phyloP scores from a whole-genome alignment of 35 echinoderm and acorn worm species.

The Holothuria glaberrima region DNA sequence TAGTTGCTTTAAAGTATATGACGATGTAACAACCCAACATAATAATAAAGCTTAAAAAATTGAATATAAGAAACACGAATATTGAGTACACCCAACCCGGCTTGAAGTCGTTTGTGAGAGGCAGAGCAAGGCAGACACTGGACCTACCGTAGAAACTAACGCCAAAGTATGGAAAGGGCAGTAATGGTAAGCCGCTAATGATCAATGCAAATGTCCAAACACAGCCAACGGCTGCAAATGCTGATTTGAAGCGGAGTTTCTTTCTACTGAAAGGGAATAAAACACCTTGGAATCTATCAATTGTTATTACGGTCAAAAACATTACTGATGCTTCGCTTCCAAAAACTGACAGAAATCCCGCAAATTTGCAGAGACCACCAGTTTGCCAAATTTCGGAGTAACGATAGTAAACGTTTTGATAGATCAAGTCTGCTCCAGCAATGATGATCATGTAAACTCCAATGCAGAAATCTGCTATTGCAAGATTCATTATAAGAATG shows the following conservation, averaged over 20 bases:
- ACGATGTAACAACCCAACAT: constrained; percentile 66
- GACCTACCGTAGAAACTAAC: constrained; percentile 60
- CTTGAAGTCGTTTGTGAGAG: constrained; percentile 51
- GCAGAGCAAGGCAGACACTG: constrained; percentile 69
- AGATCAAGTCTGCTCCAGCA: constrained; percentile 50
- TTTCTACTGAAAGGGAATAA: constrained; percentile 54
- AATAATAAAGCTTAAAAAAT: constrained; percentile 64
- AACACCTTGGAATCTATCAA: constrained; percentile 63
- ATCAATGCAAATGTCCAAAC: constrained; percentile 42
- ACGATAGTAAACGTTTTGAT: constrained; percentile 44
- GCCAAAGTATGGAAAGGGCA: constrained; percentile 43
- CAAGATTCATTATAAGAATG: constrained; percentile 66
- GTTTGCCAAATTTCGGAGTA: constrained; percentile 53
- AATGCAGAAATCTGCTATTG: constrained; percentile 56
- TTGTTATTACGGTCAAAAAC: constrained; percentile 56
- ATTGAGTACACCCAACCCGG: constrained; percentile 80
- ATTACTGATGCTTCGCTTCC: constrained; percentile 72
- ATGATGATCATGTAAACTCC: constrained; percentile 77
- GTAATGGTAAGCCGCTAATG: constrained; percentile 46
- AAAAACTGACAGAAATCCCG: constrained; percentile 57
- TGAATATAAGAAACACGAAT: constrained; percentile 71
- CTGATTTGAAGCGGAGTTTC: constrained; percentile 18
- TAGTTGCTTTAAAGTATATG: constrained; percentile 68
- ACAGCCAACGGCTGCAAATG: background rate
- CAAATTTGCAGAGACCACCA: constrained; percentile 49